Evolutionary conservation across 2,888 invertebrate species (phyloP).

Genomic region (Panorpa germanica): DNA sequence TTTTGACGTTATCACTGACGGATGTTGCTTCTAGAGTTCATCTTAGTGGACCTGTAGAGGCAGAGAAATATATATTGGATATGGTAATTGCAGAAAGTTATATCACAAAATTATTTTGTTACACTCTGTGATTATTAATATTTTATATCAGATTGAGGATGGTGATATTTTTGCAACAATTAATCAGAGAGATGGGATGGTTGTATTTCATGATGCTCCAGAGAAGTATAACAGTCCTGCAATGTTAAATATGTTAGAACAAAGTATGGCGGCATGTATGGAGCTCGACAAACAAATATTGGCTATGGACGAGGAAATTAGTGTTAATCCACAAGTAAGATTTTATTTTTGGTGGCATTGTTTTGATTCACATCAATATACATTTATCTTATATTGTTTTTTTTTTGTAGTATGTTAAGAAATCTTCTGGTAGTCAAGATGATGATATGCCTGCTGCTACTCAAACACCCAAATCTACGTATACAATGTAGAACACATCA

Average conservation of each 20-base stretch:
- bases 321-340: constrained; percentile 64
- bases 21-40: constrained; percentile 85
- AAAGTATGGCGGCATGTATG: constrained; percentile 70
- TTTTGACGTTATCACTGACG: constrained; percentile 69
- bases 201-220: constrained; percentile 86
- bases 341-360: constrained; percentile 1
- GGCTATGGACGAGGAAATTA: constrained; percentile 88
- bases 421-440: constrained; percentile 37
- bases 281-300: constrained; percentile 75
- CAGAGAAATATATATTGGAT: constrained; percentile 82
- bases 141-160: constrained; percentile 64
- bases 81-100: constrained; percentile 48
- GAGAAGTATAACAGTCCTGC: constrained; percentile 85
- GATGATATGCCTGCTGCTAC: no score
- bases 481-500: no score
- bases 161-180: constrained; percentile 94
- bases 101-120: constrained; percentile 8
- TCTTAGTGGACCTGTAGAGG: constrained; percentile 65
- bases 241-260: constrained; percentile 72
- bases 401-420: constrained; percentile 35
- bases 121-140: constrained; percentile 10
- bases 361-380: neutral
- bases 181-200: constrained; percentile 97
- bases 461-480: no score
- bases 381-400: constrained; percentile 1